Evolutionary conservation across 2,113 vertebrate species (phyloP).

Genomic region (Oreocharis arfaki): DNA sequence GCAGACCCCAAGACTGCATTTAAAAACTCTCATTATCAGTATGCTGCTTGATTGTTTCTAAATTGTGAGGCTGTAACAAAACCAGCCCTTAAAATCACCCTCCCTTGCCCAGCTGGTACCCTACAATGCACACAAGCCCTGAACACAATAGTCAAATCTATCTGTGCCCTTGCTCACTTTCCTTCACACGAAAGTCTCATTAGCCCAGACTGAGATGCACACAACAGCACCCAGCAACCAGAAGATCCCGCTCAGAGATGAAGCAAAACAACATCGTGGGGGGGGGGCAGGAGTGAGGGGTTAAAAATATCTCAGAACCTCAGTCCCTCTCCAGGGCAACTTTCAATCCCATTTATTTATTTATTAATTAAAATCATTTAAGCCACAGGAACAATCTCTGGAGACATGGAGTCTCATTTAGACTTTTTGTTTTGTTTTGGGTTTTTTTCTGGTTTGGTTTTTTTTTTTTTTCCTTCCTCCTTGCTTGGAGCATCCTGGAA

Average conservation of each 20-base stretch:
- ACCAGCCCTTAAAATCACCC: background rate
- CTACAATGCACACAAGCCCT: background rate
- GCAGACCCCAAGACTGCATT: background rate
- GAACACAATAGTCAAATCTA: background rate
- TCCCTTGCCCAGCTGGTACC: background rate
- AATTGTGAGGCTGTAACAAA: background rate
- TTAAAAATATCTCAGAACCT: conserved; percentile 43
- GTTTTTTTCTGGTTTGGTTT: conserved; percentile 29
- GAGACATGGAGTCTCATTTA: conserved; percentile 23
- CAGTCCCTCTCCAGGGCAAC: conserved; percentile 19
- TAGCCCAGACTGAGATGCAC: background rate
- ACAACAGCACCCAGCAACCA: background rate
- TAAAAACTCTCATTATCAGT: background rate
- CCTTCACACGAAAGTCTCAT: background rate
- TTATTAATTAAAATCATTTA: conserved; percentile 72
- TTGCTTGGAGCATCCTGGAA: conserved; percentile 9
- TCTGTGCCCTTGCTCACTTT: background rate
- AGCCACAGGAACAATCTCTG: conserved; percentile 57
- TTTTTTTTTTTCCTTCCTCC: background rate
- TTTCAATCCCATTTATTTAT: conserved; percentile 66
- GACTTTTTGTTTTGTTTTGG: background rate
- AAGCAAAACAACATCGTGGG: background rate
- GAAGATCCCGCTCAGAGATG: background rate
- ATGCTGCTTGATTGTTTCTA: background rate
- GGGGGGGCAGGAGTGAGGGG: background rate